These are phyloP conservation scores for Epinephelus moara DNA, from an alignment of 2,113 vertebrate genomes.

Conservation along the genomic window DNA sequence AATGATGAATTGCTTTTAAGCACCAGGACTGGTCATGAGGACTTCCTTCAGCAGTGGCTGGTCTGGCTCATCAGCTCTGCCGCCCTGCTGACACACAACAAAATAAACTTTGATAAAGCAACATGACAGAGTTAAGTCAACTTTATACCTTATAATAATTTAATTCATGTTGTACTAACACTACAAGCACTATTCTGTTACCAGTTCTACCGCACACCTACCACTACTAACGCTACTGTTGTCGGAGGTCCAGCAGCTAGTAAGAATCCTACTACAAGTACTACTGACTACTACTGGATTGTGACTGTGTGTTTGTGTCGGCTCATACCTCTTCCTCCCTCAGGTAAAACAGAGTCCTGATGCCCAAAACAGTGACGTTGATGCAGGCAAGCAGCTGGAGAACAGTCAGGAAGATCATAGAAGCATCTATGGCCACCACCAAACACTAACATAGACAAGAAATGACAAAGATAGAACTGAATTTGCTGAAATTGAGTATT, in stretches of 20 bases:
- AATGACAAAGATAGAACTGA: too few relatives aligned
- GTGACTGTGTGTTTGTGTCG: background rate
- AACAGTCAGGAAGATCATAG: constrained; percentile 61
- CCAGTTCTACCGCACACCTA: background rate
- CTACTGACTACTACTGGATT: background rate
- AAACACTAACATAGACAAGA: constrained; percentile 44
- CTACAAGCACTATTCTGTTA: too few relatives aligned
- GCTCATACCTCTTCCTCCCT: constrained; percentile 25
- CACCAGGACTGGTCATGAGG: constrained; percentile 4
- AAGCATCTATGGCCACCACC: constrained; percentile 41
- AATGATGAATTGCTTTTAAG: constrained; percentile 4
- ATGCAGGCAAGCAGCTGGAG: constrained; percentile 71
- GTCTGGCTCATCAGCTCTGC: constrained; percentile 32
- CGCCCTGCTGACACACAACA: constrained; percentile 44
- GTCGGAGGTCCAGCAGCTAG: background rate
- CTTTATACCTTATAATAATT: too few relatives aligned
- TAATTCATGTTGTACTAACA: background rate
- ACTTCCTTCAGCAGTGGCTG: constrained; percentile 50
- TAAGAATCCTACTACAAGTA: background rate
- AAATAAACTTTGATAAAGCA: background rate
- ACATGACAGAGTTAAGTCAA: background rate
- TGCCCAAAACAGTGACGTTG: constrained; percentile 49
- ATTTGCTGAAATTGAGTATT: too few relatives aligned
- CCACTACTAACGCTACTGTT: too few relatives aligned
- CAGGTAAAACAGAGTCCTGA: constrained; percentile 46